Conservation (phyloP, 2,797 vertebrate species). For the Alosa sapidissima region DNA sequence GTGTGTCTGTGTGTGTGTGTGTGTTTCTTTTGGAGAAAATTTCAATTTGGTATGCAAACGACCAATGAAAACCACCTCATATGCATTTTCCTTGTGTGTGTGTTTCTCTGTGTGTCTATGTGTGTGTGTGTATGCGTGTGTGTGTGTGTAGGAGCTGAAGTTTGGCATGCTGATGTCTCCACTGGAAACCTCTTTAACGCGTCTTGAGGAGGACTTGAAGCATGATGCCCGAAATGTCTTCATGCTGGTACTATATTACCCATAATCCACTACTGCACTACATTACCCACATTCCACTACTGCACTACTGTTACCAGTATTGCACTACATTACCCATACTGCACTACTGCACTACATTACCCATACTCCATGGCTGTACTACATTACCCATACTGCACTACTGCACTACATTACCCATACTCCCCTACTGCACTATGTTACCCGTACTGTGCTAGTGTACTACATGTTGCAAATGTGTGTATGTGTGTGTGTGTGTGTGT, state of each 20-base stretch:
- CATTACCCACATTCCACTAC: neutral
- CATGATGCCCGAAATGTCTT: slow-evolving; percentile 82
- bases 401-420: no score
- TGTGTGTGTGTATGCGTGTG: neutral
- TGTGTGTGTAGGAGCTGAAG: slow-evolving; percentile 77
- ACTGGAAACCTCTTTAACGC: slow-evolving; percentile 76
- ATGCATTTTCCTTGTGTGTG: neutral
- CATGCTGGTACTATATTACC: slow-evolving; percentile 77
- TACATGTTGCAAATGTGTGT: no score
- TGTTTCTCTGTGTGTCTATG: neutral
- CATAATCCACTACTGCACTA: neutral
- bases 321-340: no score
- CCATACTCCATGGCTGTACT: no score
- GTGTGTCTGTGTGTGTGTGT: slow-evolving; percentile 20
- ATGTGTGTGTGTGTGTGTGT: neutral
- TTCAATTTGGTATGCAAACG: no score
- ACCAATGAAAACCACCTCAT: no score
- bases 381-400: no score
- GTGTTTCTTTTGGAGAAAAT: no score
- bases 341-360: no score
- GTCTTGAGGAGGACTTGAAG: slow-evolving; percentile 77
- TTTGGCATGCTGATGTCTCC: slow-evolving; percentile 89
- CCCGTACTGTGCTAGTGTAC: no score
- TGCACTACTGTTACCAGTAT: no score
- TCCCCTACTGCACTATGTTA: no score